These are phyloP conservation scores for Tiphia femorata DNA, from an alignment of 2,888 invertebrate genomes.

Conservation along the genomic window DNA sequence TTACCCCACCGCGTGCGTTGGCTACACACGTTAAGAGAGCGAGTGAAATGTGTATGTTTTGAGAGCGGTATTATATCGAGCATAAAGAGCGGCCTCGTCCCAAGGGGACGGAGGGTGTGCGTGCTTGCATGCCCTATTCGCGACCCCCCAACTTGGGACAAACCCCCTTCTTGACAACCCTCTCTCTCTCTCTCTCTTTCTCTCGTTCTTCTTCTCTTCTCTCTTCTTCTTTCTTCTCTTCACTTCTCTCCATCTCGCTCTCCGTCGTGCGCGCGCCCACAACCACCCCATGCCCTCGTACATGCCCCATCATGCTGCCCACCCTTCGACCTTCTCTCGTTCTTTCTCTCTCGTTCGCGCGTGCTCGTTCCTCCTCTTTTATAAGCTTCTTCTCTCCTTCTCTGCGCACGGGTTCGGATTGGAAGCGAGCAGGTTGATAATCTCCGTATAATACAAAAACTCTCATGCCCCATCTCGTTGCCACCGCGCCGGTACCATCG, in stretches of 20 bases:
- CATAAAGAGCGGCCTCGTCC: slow-evolving; percentile 68
- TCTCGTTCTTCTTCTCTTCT: background rate
- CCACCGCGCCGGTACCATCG: slow-evolving; percentile 28
- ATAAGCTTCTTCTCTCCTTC: slow-evolving; percentile 9
- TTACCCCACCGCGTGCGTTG: slow-evolving; percentile 24
- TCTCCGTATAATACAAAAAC: slow-evolving; percentile 66
- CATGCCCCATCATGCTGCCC: no score
- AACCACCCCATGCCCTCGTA: no score
- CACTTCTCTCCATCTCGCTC: no score
- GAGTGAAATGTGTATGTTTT: slow-evolving; percentile 67
- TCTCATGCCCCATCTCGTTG: slow-evolving; percentile 51
- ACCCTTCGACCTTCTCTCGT: background rate
- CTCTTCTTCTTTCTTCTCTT: no score
- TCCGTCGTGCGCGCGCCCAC: no score
- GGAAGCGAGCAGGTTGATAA: slow-evolving; percentile 65
- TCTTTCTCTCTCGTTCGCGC: slow-evolving; percentile 15
- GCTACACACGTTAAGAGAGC: slow-evolving; percentile 47
- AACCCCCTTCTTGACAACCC: slow-evolving; percentile 37
- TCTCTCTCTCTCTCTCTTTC: slow-evolving; percentile 2
- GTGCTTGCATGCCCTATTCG: slow-evolving; percentile 57
- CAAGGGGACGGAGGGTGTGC: slow-evolving; percentile 62
- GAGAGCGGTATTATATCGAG: slow-evolving; percentile 70
- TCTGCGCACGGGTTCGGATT: slow-evolving; percentile 36
- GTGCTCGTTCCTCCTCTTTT: slow-evolving; percentile 12
- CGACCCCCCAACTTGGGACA: slow-evolving; percentile 47